Conservation (phyloP, 2,113 vertebrate species). For the Mesembrinibis cayennensis region DNA sequence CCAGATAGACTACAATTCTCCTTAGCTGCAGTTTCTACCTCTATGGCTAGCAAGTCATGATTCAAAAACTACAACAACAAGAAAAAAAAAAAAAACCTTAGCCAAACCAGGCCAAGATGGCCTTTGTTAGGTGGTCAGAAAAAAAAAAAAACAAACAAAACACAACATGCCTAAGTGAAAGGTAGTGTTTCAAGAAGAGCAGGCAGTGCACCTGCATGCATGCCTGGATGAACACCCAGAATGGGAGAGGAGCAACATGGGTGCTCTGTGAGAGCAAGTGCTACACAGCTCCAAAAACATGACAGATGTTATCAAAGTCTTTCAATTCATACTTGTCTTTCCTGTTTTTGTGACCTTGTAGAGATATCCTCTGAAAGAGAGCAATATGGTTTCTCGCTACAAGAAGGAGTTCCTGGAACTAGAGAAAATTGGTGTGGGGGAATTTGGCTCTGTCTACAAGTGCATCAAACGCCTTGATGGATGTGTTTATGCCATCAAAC, state of each 20-base stretch:
- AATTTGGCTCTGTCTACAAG: slow-evolving; percentile 93
- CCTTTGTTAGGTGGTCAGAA: neutral
- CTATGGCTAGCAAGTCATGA: neutral
- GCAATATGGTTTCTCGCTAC: slow-evolving; percentile 91
- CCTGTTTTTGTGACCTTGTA: slow-evolving; percentile 61
- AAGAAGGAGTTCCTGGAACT: slow-evolving; percentile 94
- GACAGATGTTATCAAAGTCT: neutral
- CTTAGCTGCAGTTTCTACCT: neutral
- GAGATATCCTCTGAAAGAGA: slow-evolving; percentile 82
- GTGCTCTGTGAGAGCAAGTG: neutral
- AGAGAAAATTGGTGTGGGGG: slow-evolving; percentile 89
- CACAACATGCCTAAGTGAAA: neutral
- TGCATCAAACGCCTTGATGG: slow-evolving; percentile 97
- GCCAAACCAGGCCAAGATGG: neutral
- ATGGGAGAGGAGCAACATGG: neutral
- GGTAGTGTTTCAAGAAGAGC: neutral
- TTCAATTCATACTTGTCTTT: neutral
- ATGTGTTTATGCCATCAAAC: slow-evolving; percentile 94
- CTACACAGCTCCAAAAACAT: neutral
- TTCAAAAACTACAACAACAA: too few relatives aligned
- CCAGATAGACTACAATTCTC: neutral
- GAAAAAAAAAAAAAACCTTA: neutral
- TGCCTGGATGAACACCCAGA: neutral
- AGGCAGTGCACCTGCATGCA: rapidly evolving
- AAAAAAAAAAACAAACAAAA: neutral